These are phyloP conservation scores for Actias luna DNA, from an alignment of 2,888 invertebrate genomes.

Conservation along the genomic window DNA sequence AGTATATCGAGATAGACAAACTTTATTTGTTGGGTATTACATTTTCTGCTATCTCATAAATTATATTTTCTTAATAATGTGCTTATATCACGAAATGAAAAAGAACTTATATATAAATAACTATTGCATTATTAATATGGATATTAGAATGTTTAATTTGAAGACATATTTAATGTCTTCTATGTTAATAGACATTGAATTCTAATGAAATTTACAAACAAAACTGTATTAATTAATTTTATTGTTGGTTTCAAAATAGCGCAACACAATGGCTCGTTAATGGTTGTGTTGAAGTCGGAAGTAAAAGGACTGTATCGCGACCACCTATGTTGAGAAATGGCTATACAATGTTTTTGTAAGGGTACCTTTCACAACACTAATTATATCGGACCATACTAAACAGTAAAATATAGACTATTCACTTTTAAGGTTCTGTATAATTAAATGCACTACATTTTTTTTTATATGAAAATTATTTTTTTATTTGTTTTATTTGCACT, in stretches of 20 bases:
- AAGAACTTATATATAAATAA: too few relatives aligned
- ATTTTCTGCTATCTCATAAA: too few relatives aligned
- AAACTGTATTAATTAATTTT: neutral
- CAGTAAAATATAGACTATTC: conserved; percentile 7
- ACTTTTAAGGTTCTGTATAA: conserved; percentile 7
- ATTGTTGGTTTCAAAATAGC: neutral
- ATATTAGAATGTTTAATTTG: neutral
- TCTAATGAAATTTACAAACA: neutral
- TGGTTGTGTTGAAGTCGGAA: conserved; percentile 23
- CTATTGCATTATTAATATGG: too few relatives aligned
- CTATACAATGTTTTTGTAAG: conserved; percentile 8
- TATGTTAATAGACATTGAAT: neutral
- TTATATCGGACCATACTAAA: conserved; percentile 13
- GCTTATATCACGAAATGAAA: too few relatives aligned
- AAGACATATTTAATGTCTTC: neutral
- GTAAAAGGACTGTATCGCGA: conserved; percentile 17
- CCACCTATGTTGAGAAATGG: conserved; percentile 17
- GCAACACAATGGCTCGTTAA: conserved; percentile 27
- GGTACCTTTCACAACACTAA: conserved; percentile 14
- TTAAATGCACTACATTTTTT: neutral
- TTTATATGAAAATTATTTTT: neutral
- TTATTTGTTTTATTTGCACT: too few relatives aligned
- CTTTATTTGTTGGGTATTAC: too few relatives aligned
- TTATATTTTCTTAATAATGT: too few relatives aligned
- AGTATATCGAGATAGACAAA: too few relatives aligned